Base-by-base conservation (phyloP, 2,797 vertebrate genomes). In the Buphagus erythrorhynchus region DNA sequence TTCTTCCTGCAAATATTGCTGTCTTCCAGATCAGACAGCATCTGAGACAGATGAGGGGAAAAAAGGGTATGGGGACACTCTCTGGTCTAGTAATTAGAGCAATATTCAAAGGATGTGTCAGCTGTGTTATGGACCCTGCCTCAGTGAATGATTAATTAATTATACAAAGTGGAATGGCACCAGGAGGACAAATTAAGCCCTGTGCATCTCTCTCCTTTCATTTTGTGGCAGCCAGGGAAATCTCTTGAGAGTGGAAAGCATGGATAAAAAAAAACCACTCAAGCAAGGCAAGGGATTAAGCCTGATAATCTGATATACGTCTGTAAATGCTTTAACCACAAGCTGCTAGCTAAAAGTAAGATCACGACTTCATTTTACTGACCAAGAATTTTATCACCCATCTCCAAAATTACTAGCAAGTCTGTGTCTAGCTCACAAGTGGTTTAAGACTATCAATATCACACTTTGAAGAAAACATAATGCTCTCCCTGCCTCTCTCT, bases 201-300 rank as follows among this genome's bases (percentile, higher is more conserved):
- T 36, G 17, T 66, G 45, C 45, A 78, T 72, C 52, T 76, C 62
- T 77, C 35, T 48, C 35, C 24, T 83, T 51, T 92, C 43, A 35
- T 71, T 92, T 36, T 81, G 48, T 54, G 35, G n/a, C 54, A 67
- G 63, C 12, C 52, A 93, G 57, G 31, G 48, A 82, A 92, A 95
- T 87, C 85, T 92, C 84, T 68, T 67, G 63, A 62, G 77, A 86
- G 16, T 19, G 35, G 40, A 55, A 96, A 86, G 81, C 45, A 54
- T 0, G 22, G 38, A 17, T 65, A 91, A 72, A 92, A 91, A 72
- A 92, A 95, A 93, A 91, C 65, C 61, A 61, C 81, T 95, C 81
- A 93, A 91, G 71, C n/a, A 83, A 77, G 28, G 42, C 57, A 83
- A 82, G 61, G 48, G 89, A 94, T 96, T 95, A 95, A 86, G 49